Base-by-base conservation (phyloP, 2,888 invertebrate genomes). In the Cartodere bifasciata region DNA sequence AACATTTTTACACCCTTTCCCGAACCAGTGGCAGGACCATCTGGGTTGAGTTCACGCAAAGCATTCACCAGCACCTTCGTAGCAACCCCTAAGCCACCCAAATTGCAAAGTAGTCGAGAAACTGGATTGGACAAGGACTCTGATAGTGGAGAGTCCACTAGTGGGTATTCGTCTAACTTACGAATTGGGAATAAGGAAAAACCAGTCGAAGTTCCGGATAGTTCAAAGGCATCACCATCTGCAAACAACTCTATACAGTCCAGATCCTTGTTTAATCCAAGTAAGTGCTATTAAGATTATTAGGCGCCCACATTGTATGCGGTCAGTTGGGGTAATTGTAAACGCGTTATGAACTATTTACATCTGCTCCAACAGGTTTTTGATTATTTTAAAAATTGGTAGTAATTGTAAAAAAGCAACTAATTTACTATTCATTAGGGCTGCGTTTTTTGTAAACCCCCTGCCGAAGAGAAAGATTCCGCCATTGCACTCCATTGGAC, bases 131-230 rank as follows among this genome's bases (percentile, higher is more conserved):
- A 67, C 43, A 65, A 68, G 40, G 63, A 65, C 48, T 68, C 69
- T 12, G 67, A 69, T 44, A 68, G 67, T 40, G 67, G 68, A 39
- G 69, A 68, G 45, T 68, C 68, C 29, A 69, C 68, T 9, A 70
- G 68, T 50, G 68, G 67, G 14, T 68, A 67, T 45, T 68, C 68
- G 34, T 68, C 68, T n/a, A 56, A 66, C 29, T 58, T 44, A 28
- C 45, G 47, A 27, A 43, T 53, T 31, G 50, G 49, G 12, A 50
- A 52, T 31, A 54, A 52, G 37, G 53, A 53, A 31, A 42, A 47
- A 23, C 48, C 52, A 4, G 44, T 42, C 23, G 48, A 46, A 14
- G 47, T 45, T 34, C 42, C 42, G 29, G 44, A 43, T 17, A 47
- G 44, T 30, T 47, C 48, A 4, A 47, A 47, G 25, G 46, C 46